Base-by-base conservation (phyloP, 2,888 invertebrate species). In the Caprella mutica region DNA sequence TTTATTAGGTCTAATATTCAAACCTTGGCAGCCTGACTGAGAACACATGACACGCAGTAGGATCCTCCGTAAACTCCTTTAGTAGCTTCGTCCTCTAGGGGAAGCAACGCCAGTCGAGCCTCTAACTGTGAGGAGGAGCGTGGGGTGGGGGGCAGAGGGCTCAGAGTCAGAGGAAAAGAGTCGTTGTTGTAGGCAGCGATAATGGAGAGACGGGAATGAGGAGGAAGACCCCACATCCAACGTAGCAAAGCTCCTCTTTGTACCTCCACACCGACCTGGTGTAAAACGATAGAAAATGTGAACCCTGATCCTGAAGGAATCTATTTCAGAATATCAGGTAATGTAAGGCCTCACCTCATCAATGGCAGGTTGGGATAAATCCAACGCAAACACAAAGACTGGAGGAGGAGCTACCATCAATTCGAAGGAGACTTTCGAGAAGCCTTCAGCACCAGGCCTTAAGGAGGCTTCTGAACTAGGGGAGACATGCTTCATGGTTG, bases 141-240 rank as follows among this genome's bases (percentile, higher is more conserved):
- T 5, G 63, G 63, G 30, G 57, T 57, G n/a, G 59, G 63, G 3
- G 53, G 52, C 29, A 63, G 46, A 9, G 63, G 58, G 27, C 63
- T 59, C 21, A 63, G 55, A 14, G 59, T 59, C 14, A 63, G 50
- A 12, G 63, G 63, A 39, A 57, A 59, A 12, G 63, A 63, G 14
- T 59, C 57, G 40, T 59, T 63, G 42, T 57, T 59, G 55, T 63
- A 63, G 17, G 63, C 56, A 5, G 59, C 63, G 29, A 63, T 9
- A 26, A 63, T 59, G 23, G 59, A 59, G 5, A 63, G 55, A n/a
- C 52, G 33, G 24, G 58, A 51, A 12, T 52, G 55, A 3, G 27
- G 42, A 3, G 59, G 59, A 6, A 63, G 52, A 19, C 63, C 59
- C 55, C 59, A 63, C 52, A 63, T 40, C 63, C 63, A 63, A 2